These are phyloP conservation scores for Drosophila leonis DNA, from an alignment of 2,888 invertebrate species.

Conservation along the genomic window DNA sequence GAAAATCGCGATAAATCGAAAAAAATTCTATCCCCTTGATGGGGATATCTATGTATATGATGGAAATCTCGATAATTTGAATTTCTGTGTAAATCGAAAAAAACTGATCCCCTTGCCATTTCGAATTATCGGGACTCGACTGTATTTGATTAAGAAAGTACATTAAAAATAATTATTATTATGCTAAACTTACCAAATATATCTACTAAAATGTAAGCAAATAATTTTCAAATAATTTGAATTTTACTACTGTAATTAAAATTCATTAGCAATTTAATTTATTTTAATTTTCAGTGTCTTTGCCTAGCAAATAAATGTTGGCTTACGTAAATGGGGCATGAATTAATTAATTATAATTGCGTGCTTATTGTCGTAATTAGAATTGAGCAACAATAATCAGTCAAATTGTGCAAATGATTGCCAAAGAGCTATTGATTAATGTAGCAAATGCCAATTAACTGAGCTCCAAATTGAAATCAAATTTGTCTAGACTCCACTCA, in stretches of 20 bases:
- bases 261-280: background rate
- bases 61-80: too few relatives aligned
- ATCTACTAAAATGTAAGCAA: too few relatives aligned
- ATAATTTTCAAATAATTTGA: too few relatives aligned
- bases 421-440: conserved; percentile 64
- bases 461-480: conserved; percentile 27
- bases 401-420: conserved; percentile 26
- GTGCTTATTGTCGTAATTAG: conserved; percentile 47
- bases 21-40: too few relatives aligned
- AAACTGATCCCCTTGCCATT: too few relatives aligned
- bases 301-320: conserved; percentile 8
- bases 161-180: too few relatives aligned
- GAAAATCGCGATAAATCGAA: too few relatives aligned
- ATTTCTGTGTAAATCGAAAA: too few relatives aligned
- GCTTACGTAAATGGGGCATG: conserved; percentile 14
- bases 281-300: background rate
- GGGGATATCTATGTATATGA: too few relatives aligned
- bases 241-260: background rate
- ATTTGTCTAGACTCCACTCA: conserved; percentile 19
- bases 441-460: conserved; percentile 56
- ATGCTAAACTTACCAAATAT: too few relatives aligned
- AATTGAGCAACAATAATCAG: conserved; percentile 26
- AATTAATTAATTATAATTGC: conserved; percentile 38
- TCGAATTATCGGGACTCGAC: too few relatives aligned
- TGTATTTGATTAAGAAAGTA: too few relatives aligned